A percentile compares a stretch with the other conserved stretches of the same genome.
phyloP scores from a whole-genome alignment of 2,888 invertebrate species.

The Oligia strigilis region DNA sequence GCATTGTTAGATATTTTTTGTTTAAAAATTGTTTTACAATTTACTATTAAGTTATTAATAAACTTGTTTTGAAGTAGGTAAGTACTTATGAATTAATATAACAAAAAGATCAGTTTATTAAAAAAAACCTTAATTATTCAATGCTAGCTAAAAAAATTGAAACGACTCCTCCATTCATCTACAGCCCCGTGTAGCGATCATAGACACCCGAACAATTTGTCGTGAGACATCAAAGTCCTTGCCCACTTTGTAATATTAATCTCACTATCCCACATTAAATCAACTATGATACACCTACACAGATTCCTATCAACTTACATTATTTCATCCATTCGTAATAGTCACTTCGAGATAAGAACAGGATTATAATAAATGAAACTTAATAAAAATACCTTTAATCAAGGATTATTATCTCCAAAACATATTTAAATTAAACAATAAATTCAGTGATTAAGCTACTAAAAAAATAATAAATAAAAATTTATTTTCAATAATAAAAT shows the following conservation, averaged over 20 bases:
- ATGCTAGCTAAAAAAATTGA: no score
- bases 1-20: no score
- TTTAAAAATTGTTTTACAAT: no score
- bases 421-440: slow-evolving; percentile 64
- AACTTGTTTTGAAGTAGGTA: no score
- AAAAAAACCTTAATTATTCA: no score
- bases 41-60: no score
- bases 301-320: slow-evolving; percentile 68
- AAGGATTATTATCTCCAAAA: slow-evolving; percentile 62
- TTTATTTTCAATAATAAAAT: slow-evolving; percentile 64
- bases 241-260: slow-evolving; percentile 82
- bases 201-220: slow-evolving; percentile 75
- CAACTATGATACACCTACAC: slow-evolving; percentile 79
- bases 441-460: slow-evolving; percentile 66
- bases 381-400: slow-evolving; percentile 67
- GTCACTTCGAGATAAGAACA: slow-evolving; percentile 61
- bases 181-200: slow-evolving; percentile 60
- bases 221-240: slow-evolving; percentile 81
- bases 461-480: slow-evolving; percentile 63
- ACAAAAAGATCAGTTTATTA: no score
- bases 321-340: slow-evolving; percentile 70
- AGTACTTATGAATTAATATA: no score
- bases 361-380: slow-evolving; percentile 64
- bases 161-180: slow-evolving; percentile 6
- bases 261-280: slow-evolving; percentile 77